Evolutionary conservation across 2,797 vertebrate genomes (phyloP), one percentile per base, ranked within the genome.

Genomic region (Ambastaia sidthimunki): DNA sequence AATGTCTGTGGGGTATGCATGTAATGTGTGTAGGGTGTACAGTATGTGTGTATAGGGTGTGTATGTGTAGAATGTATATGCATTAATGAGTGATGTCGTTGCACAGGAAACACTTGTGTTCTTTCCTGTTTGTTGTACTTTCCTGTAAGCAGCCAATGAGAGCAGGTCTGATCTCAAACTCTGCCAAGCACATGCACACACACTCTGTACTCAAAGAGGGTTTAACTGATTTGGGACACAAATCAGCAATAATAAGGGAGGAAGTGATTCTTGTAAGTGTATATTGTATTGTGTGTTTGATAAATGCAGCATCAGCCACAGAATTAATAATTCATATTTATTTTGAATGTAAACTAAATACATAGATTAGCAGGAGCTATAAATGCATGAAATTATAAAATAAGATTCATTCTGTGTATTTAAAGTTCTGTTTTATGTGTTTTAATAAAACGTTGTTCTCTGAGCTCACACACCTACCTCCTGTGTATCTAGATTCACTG

Each of bases 71-170:
- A 7, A 10, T 54, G 10, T n/a, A 7, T 48, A 15, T 28, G 67
- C n/a, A 1, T 13, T 23, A 6, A 10, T 19, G 25, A 34, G 11
- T 71, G 50, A n/a, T n/a, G n/a, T n/a, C 23, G 52, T 72, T 71
- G 12, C 2, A 72, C 71, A 72, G 71, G 21, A 59, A 44, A 23
- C 15, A 10, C 9, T 1, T 11, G 21, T 3, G 16, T 28, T 60
- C 55, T 73, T 60, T 60, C 21, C 34, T 60, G 15, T 34, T 37
- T 73, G 55, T 62, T 73, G 71, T 55, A 60, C 71, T 73, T 73
- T 73, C 10, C 37, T 60, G 16, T 28, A 60, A 73, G 37, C 71
- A 60, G 55, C 55, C 55, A 73, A 73, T 73, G 16, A 76, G 15
- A 67, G 47, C 4, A 34, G 31, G 31, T 47, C 68, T 71, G 28